These are phyloP conservation scores for Thermophis baileyi DNA, from an alignment of 2,113 vertebrate genomes.

Conservation along the genomic window DNA sequence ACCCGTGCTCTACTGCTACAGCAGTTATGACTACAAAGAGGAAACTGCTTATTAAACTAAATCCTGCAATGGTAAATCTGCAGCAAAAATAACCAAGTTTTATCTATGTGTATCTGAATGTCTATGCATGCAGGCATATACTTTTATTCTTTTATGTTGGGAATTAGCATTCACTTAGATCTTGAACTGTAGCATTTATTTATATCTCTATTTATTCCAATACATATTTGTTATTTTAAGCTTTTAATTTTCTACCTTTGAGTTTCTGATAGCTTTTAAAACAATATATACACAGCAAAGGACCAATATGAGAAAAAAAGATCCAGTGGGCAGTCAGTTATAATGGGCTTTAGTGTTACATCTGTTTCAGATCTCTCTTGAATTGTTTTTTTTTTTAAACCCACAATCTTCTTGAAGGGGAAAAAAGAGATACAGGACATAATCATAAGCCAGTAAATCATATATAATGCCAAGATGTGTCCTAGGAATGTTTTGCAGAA, in stretches of 20 bases:
- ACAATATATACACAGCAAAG: background rate
- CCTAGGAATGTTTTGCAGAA: background rate
- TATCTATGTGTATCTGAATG: background rate
- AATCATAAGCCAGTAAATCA: background rate
- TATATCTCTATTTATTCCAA: background rate
- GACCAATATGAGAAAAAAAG: background rate
- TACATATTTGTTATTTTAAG: background rate
- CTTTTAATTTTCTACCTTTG: background rate
- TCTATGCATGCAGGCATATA: background rate
- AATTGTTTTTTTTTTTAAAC: background rate
- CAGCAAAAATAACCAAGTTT: background rate
- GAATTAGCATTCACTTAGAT: background rate
- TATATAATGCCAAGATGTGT: background rate
- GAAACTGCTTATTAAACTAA: background rate
- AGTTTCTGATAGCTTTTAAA: background rate
- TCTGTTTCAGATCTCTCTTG: background rate
- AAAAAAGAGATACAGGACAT: background rate
- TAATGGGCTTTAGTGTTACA: background rate
- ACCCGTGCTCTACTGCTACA: background rate
- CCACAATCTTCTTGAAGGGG: background rate
- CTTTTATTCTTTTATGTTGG: background rate
- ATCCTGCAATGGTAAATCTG: background rate
- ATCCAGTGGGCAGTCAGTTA: background rate
- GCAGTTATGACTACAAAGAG: background rate
- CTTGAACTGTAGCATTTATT: background rate